Conservation (phyloP, 2,113 vertebrate species). For the Perccottus glenii region DNA sequence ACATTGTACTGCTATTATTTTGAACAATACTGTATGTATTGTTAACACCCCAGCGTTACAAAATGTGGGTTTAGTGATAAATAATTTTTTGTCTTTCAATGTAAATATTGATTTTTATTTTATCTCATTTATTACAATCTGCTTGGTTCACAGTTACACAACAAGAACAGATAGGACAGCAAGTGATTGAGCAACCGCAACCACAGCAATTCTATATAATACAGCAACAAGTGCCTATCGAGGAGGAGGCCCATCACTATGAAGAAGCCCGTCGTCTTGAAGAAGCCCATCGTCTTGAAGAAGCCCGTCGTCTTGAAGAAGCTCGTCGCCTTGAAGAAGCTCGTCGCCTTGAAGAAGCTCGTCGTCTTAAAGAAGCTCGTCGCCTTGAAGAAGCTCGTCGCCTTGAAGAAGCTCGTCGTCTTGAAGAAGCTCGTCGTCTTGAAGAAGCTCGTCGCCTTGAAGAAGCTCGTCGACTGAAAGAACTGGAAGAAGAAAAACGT, state of each 20-base stretch:
- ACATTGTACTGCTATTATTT: no score
- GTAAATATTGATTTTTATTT: not conserved
- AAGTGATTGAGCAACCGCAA: conserved; percentile 6
- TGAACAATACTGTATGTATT: no score
- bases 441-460: not conserved
- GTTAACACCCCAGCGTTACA: no score
- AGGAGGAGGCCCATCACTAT: conserved; percentile 13
- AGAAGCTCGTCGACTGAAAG: not conserved
- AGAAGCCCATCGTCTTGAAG: not conserved
- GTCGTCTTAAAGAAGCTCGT: not conserved
- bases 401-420: not conserved
- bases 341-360: not conserved
- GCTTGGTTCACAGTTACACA: conserved; percentile 24
- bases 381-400: not conserved
- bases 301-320: not conserved
- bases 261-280: not conserved
- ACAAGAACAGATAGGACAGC: conserved; percentile 22
- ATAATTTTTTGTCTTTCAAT: no score
- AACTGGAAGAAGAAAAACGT: conserved; percentile 33
- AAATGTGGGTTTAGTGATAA: no score
- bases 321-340: not conserved
- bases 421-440: not conserved
- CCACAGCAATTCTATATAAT: not conserved
- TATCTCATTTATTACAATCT: not conserved
- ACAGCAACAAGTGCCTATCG: conserved; percentile 8